Conservation (phyloP, 2,113 vertebrate species). For the Hippocampus guttulatus region DNA sequence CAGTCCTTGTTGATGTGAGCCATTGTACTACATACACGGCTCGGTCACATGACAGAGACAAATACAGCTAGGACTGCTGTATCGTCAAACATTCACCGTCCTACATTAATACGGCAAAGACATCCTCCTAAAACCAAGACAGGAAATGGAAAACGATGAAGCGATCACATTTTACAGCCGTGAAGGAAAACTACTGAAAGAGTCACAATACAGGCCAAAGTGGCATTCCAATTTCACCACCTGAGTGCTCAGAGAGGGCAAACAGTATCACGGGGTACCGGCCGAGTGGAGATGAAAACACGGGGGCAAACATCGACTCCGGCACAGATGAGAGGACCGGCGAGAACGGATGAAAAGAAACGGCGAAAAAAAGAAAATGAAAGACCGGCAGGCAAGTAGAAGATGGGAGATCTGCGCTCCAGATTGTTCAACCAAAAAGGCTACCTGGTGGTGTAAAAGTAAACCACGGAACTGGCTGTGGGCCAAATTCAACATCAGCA, state of each 20-base stretch:
- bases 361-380: constrained; percentile 47
- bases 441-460: constrained; percentile 62
- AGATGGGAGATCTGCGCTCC: constrained; percentile 46
- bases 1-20: constrained; percentile 43
- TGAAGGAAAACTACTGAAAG: constrained; percentile 10
- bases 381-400: constrained; percentile 38
- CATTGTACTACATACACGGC: constrained; percentile 18
- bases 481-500: constrained; percentile 68
- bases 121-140: constrained; percentile 60
- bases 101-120: constrained; percentile 44
- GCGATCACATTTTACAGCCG: constrained; percentile 51
- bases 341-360: constrained; percentile 25
- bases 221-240: constrained; percentile 62
- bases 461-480: constrained; percentile 65
- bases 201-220: constrained; percentile 66
- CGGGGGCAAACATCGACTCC: constrained; percentile 17
- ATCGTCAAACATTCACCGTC: constrained; percentile 62
- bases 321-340: constrained; percentile 17
- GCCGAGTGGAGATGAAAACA: constrained; percentile 9
- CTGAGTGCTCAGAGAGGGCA: constrained; percentile 43
- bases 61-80: constrained; percentile 46
- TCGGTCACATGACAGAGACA: constrained; percentile 40
- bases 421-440: constrained; percentile 60
- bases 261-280: constrained; percentile 15
- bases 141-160: constrained; percentile 69